Conservation (phyloP, 2,797 vertebrate species). For the Pagetopsis macropterus region DNA sequence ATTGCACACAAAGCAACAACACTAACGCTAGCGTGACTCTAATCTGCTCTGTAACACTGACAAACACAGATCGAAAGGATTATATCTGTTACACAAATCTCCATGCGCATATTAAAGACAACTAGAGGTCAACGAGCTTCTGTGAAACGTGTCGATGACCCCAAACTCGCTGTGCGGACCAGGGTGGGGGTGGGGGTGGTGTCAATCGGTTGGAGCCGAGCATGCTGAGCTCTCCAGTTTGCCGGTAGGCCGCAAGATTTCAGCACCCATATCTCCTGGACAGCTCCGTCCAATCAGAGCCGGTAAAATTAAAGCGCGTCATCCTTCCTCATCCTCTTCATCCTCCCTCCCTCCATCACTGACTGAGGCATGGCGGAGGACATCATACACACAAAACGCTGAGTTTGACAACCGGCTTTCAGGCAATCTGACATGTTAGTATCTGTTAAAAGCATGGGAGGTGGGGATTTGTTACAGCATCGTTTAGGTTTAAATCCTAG, state of each 20-base stretch:
- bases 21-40: not conserved
- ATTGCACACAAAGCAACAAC: not conserved
- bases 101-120: conserved; percentile 1
- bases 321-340: conserved; percentile 51
- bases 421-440: not conserved
- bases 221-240: conserved; percentile 17
- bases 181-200: conserved; percentile 16
- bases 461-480: not conserved
- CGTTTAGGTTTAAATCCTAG: not conserved
- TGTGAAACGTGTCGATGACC: not conserved
- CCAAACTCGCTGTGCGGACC: not conserved
- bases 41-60: not conserved
- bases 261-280: conserved; percentile 81
- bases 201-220: not conserved
- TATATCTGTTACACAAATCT: not conserved
- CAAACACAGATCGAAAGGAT: not conserved
- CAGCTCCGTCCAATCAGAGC: conserved; percentile 83
- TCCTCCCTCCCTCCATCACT: conserved; percentile 66
- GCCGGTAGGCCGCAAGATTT: conserved; percentile 77
- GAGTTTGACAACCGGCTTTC: conserved; percentile 40
- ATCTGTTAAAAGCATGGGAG: rapidly evolving
- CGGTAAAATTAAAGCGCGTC: conserved; percentile 49
- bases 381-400: conserved; percentile 47
- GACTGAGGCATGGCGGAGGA: conserved; percentile 71
- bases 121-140: conserved; percentile 8